Evolutionary conservation across 2,888 invertebrate genomes (phyloP), one percentile per base, ranked within the genome.

Genomic region (Leucoptera coffeella): DNA sequence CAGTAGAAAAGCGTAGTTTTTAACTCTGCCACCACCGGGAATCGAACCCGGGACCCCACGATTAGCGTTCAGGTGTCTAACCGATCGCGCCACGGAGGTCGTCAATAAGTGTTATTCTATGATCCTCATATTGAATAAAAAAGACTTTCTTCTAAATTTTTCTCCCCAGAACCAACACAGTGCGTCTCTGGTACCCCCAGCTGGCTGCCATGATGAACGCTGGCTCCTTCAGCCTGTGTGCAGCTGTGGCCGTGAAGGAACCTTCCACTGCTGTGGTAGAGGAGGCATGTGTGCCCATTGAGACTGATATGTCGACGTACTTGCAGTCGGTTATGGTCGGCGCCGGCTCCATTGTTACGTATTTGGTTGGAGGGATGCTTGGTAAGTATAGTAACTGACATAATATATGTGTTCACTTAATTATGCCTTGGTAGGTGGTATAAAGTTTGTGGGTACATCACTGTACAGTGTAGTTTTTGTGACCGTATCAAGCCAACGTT

Each of bases 141-240:
- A n/a, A n/a, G n/a, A n/a, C 15, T 29, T 35, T 45, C 24, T 12
- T 17, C 14, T 10, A 14, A 21, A 9, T 30, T 32, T 31, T 15
- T 35, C 22, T 19, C 42, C 50, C 10, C 52, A 83, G 85, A 14
- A 64, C 84, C 35, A 90, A 90, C 43, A 87, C 89, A 0, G 62
- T 91, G 20, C 80, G 89, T 10, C 72, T 91, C 15, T 92, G 91
- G 90, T 74, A 90, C 37, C 91, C 91, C 0, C 88, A 90, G 46
- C 65, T 92, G 11, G 89, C 90, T 36, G 78, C 84, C 28, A 82
- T 84, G 48, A 79, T 83, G 23, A n/a, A n/a, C n/a, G n/a, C n/a
- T n/a, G 47, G 53, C 4, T 42, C 54, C 0, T 45, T 45, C 19
- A 48, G 49, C 9, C 48, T 67, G 2, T 69, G 69, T 34, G 45